Evolutionary conservation across 53 echinoderm and acorn worm species (phyloP).

Genomic region (Zoroaster sp.): DNA sequence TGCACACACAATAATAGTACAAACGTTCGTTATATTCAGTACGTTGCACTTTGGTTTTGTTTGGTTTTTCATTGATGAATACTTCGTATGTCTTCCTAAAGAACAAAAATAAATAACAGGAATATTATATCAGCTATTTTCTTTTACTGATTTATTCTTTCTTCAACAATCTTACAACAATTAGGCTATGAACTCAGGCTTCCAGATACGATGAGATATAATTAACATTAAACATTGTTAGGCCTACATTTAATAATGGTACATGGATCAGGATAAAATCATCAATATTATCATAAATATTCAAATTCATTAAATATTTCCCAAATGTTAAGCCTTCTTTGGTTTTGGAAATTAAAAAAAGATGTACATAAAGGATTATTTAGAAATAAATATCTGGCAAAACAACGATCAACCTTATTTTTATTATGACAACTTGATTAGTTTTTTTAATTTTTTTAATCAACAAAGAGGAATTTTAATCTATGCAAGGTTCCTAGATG

Average conservation of each 20-base stretch:
- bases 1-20: not conserved
- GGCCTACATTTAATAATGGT: no score
- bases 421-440: not conserved
- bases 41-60: not conserved
- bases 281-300: not conserved
- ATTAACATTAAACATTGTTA: not conserved
- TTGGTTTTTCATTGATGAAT: not conserved
- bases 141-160: not conserved
- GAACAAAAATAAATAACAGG: not conserved
- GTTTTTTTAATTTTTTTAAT: not conserved
- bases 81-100: not conserved
- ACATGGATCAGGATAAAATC: not conserved
- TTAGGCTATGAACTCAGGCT: not conserved
- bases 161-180: not conserved
- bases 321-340: not conserved
- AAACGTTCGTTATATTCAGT: not conserved
- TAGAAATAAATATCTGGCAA: not conserved
- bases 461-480: not conserved
- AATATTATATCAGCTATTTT: not conserved
- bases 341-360: not conserved
- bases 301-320: not conserved
- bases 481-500: not conserved
- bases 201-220: not conserved
- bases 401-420: not conserved
- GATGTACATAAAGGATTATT: not conserved